Base-by-base conservation (phyloP, 2,797 vertebrate genomes). In the Lepus townsendii region DNA sequence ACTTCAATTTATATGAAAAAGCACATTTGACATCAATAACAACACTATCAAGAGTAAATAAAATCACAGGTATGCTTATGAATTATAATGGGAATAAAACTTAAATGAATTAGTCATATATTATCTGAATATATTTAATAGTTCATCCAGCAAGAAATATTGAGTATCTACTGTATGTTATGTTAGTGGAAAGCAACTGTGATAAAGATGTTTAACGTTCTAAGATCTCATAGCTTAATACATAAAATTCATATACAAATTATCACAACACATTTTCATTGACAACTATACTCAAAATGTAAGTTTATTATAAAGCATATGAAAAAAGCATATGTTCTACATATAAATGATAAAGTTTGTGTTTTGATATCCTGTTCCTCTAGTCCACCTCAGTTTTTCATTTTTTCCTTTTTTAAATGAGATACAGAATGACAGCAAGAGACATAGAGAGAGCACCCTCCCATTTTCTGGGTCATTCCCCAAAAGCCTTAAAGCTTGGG, bases 61-160 rank as follows among this genome's bases (percentile, higher is more conserved):
- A 65, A 83, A 19, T 38, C 26, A 73, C 78, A 91, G 83, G 78
- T 83, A 83, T 66, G 78, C 78, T 52, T 66, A 32, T 83, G 11
- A 62, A 17, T 11, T 89, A 52, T 52, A 69, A 17, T 13, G 22
- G 42, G 4, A n/a, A 30, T 32, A 8, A 66, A 77, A 32, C 27
- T 22, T 60, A 50, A 78, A 14, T 79, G 27, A 62, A 38, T 47
- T 3, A 78, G 3, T 14, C 13, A 42, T 10, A 17, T 63, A 22
- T 66, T 26, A 54, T 35, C 35, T 35, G 35, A 35, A 35, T 35
- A 35, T 35, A 35, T 50, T 17, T 35, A 30, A 63, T 38, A 60
- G 30, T 5, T 38, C 32, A 69, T 32, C 77, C 27, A 91, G 13
- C 71, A 35, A 52, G 19, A 65, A 52, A 52, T 50, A 38, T 38